These are phyloP conservation scores for Esperia sulphurella DNA, from an alignment of 2,888 invertebrate species.

Conservation along the genomic window DNA sequence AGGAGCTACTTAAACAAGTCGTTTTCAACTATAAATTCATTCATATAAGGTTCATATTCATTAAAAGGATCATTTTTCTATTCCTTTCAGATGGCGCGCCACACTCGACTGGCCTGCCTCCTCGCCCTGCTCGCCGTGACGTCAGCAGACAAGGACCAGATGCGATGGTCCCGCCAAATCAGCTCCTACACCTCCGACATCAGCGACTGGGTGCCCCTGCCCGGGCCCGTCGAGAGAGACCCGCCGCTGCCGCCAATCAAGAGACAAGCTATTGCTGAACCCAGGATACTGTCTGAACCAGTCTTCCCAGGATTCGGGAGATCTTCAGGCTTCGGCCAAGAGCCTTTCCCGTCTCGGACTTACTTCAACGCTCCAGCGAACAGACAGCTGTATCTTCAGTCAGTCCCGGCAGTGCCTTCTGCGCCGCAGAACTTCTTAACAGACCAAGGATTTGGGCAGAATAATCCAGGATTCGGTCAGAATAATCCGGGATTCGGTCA, in stretches of 20 bases:
- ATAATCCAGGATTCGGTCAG: conserved; percentile 36
- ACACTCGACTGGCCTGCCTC: conserved; percentile 42
- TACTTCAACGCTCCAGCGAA: conserved; percentile 53
- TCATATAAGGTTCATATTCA: too few species aligned
- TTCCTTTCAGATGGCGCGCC: conserved; percentile 62
- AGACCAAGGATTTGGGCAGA: conserved; percentile 67
- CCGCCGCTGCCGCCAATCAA: conserved; percentile 43
- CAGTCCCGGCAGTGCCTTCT: conserved; percentile 58
- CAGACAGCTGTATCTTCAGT: conserved; percentile 62
- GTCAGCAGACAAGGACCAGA: conserved; percentile 44
- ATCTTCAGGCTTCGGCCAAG: conserved; percentile 49
- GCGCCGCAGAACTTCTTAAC: conserved; percentile 66
- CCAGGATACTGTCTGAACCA: conserved; percentile 65
- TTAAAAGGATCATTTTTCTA: not conserved
- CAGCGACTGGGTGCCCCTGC: conserved; percentile 67
- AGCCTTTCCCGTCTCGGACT: conserved; percentile 49
- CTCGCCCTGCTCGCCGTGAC: conserved; percentile 40
- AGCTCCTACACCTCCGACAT: conserved; percentile 69
- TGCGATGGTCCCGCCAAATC: conserved; percentile 73
- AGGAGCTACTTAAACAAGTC: too few species aligned
- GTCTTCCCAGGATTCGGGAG: conserved; percentile 46
- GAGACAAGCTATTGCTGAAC: conserved; percentile 67
- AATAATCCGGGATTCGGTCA: not conserved
- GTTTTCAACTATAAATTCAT: too few species aligned
- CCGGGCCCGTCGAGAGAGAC: conserved; percentile 53